Evolutionary conservation across 2,113 vertebrate species (phyloP).

Genomic region (Daubentonia madagascariensis): DNA sequence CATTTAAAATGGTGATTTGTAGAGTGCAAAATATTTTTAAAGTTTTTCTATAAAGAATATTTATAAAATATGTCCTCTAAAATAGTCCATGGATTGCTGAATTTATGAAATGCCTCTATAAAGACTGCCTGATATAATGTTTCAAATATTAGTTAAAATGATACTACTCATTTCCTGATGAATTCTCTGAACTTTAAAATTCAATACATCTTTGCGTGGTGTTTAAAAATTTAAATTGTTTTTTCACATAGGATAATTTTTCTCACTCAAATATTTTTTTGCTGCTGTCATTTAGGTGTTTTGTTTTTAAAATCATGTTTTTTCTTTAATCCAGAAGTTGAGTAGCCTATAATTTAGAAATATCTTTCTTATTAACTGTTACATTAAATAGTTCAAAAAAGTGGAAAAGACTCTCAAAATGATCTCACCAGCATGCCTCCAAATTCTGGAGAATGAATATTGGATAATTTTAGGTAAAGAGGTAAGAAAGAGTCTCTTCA

Average conservation of each 20-base stretch:
- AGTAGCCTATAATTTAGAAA: background rate
- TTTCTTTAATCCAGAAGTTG: background rate
- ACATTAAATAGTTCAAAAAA: background rate
- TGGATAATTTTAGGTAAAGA: background rate
- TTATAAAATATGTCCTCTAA: background rate
- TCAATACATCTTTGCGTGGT: background rate
- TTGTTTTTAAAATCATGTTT: constrained; percentile 16
- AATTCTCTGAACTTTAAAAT: background rate
- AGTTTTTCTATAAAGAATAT: background rate
- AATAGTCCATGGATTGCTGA: background rate
- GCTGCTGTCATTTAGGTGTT: background rate
- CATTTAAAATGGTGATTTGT: constrained; percentile 6
- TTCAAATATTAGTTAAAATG: background rate
- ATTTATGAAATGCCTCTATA: constrained; percentile 24
- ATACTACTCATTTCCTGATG: background rate
- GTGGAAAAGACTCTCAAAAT: background rate
- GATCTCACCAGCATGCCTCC: background rate
- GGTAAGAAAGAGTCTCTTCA: background rate
- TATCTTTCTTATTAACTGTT: background rate
- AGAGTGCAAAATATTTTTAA: background rate
- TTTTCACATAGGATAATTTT: background rate
- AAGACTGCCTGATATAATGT: background rate
- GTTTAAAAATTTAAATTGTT: background rate
- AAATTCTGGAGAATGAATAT: background rate
- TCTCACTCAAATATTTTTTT: constrained; percentile 20